Percentiles rank a stretch among this genome's conserved stretches.
Evolutionary conservation across 2,113 vertebrate species (phyloP).

Genomic region (Odontophorus gujanensis): DNA sequence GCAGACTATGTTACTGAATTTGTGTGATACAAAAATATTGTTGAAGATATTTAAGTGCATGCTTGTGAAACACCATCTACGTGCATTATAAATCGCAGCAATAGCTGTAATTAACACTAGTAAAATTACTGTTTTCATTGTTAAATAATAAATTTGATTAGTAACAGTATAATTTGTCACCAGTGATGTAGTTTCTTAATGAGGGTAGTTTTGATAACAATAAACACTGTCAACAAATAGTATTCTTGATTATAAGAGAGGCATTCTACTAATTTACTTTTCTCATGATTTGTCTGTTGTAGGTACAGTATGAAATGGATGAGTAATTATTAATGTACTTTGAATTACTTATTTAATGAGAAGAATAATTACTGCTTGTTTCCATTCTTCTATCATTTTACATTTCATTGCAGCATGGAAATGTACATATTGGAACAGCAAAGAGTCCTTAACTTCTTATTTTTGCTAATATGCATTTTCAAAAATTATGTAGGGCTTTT

Average conservation of each 20-base stretch:
- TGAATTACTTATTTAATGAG: conserved; percentile 18
- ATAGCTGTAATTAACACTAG: conserved; percentile 44
- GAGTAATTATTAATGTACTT: conserved; percentile 63
- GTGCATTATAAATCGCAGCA: neutral
- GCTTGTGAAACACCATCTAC: neutral
- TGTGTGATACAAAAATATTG: neutral
- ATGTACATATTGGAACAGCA: neutral
- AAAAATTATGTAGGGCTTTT: neutral
- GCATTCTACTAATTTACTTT: conserved; percentile 48
- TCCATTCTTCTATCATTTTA: neutral
- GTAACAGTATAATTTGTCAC: conserved; percentile 12
- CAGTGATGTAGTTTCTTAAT: conserved; percentile 11
- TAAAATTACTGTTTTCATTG: conserved; percentile 11
- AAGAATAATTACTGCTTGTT: conserved; percentile 39
- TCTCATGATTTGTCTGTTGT: conserved; percentile 38
- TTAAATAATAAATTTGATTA: conserved; percentile 49
- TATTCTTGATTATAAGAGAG: conserved; percentile 48
- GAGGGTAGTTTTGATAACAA: conserved; percentile 24
- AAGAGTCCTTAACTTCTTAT: neutral
- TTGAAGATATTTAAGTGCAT: neutral
- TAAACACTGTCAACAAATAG: conserved; percentile 28
- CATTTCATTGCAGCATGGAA: neutral
- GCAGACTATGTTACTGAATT: neutral
- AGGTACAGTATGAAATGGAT: conserved; percentile 48
- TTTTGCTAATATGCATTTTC: neutral